A percentile compares a stretch with the other conserved stretches of the same genome.
phyloP scores from a whole-genome alignment of 2,888 invertebrate species.

The Dynastes maya region DNA sequence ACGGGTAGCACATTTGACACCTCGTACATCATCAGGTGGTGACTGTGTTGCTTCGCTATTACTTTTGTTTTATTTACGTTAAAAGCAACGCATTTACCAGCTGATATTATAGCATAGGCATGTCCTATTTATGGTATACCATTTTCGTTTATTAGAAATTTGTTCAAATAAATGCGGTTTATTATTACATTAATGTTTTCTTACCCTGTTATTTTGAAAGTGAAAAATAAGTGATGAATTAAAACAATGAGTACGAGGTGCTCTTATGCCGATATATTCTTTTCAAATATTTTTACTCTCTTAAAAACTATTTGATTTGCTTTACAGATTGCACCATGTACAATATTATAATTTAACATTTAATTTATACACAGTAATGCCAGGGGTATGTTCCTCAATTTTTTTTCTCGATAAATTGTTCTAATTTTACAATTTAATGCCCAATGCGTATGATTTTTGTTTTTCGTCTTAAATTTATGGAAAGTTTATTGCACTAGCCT shows the following conservation, averaged over 20 bases:
- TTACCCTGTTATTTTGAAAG: constrained; percentile 67
- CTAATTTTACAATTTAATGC: constrained; percentile 58
- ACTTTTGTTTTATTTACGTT: constrained; percentile 14
- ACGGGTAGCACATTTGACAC: constrained; percentile 60
- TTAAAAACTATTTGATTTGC: constrained; percentile 59
- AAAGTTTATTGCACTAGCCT: constrained; percentile 60
- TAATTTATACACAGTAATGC: constrained; percentile 69
- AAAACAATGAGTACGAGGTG: constrained; percentile 67
- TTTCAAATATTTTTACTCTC: constrained; percentile 60
- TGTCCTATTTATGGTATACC: constrained; percentile 64
- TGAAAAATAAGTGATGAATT: constrained; percentile 54
- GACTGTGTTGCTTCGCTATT: constrained; percentile 39
- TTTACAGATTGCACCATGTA: constrained; percentile 70
- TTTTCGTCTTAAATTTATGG: constrained; percentile 32
- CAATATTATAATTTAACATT: constrained; percentile 67
- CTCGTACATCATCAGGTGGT: constrained; percentile 62
- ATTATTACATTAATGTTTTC: constrained; percentile 61
- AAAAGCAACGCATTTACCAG: constrained; percentile 31
- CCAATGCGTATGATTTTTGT: constrained; percentile 47
- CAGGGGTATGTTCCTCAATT: constrained; percentile 70
- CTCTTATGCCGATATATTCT: constrained; percentile 52
- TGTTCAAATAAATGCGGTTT: constrained; percentile 66
- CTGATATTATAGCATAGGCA: constrained; percentile 52
- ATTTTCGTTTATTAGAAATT: constrained; percentile 57
- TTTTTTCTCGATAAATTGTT: constrained; percentile 52